Conservation (phyloP, 2,888 invertebrate species). For the Andrena chrysosceles region DNA sequence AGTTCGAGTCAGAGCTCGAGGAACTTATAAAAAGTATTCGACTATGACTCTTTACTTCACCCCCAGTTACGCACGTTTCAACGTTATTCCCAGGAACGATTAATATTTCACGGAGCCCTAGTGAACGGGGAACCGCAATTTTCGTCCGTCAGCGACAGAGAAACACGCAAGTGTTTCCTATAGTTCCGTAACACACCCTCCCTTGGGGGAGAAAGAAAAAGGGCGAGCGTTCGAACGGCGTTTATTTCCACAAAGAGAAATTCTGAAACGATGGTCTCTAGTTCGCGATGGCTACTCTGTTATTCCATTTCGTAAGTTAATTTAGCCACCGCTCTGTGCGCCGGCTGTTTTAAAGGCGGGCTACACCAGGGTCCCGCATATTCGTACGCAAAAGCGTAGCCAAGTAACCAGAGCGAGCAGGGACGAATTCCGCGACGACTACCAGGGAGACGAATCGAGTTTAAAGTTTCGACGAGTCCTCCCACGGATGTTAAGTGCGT, state of each 20-base stretch:
- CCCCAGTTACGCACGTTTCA: conserved; percentile 3
- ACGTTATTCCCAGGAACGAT: conserved; percentile 28
- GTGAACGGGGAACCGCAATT: conserved; percentile 50
- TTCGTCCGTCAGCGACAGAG: conserved; percentile 60
- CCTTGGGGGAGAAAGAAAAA: background rate
- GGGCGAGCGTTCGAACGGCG: no score
- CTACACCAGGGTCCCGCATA: no score
- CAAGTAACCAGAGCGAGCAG: conserved; percentile 25
- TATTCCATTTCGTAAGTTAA: conserved; percentile 1
- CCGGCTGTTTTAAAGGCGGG: background rate
- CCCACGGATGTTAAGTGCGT: conserved; percentile 72
- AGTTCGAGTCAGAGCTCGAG: conserved; percentile 24
- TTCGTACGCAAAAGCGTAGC: conserved; percentile 24
- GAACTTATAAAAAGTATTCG: conserved; percentile 18
- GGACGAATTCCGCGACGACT: conserved; percentile 63
- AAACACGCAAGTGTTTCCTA: background rate
- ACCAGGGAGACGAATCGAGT: conserved; percentile 70
- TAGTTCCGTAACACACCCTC: conserved; percentile 18
- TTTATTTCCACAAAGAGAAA: background rate
- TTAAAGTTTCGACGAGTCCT: conserved; percentile 76
- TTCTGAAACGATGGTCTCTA: conserved; percentile 4
- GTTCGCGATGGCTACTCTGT: background rate
- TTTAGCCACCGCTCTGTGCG: background rate
- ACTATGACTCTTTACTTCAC: conserved; percentile 32
- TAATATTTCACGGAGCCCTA: conserved; percentile 30